These are phyloP conservation scores for Eufriesea mexicana DNA, from an alignment of 1,140 invertebrate genomes.

Conservation along the genomic window DNA sequence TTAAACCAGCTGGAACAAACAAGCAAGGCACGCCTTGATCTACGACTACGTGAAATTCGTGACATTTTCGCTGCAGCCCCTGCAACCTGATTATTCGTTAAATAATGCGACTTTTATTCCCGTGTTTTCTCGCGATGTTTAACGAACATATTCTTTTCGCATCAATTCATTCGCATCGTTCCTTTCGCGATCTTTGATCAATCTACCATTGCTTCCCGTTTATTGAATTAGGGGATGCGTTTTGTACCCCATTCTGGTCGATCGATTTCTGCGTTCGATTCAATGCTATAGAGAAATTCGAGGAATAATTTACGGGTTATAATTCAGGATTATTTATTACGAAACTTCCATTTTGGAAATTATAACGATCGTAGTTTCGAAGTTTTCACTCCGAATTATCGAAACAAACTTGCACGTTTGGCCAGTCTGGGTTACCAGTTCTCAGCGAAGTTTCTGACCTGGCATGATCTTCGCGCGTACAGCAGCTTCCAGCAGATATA, in stretches of 20 bases:
- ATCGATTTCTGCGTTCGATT: too few species aligned
- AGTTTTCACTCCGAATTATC: neutral
- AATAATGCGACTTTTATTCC: neutral
- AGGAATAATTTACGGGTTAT: too few species aligned
- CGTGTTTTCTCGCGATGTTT: neutral
- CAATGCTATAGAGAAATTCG: too few species aligned
- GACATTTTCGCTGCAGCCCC: neutral
- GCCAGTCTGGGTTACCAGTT: neutral
- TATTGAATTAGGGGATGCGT: neutral
- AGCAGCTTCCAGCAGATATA: neutral
- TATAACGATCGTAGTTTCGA: neutral
- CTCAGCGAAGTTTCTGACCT: neutral
- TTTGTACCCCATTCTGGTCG: too few species aligned
- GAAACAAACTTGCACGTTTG: neutral
- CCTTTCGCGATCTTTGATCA: too few species aligned
- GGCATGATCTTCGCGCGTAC: neutral
- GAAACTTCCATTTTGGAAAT: too few species aligned
- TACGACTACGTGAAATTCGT: neutral
- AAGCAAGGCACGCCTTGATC: neutral
- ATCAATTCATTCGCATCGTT: too few species aligned
- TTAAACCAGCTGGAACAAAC: constrained; percentile 26
- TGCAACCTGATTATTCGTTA: neutral
- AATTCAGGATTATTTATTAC: too few species aligned
- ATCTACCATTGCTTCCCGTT: neutral
- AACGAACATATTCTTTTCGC: neutral